phyloP scores from a whole-genome alignment of 2,888 invertebrate genomes.

The Drosophila putrida region DNA sequence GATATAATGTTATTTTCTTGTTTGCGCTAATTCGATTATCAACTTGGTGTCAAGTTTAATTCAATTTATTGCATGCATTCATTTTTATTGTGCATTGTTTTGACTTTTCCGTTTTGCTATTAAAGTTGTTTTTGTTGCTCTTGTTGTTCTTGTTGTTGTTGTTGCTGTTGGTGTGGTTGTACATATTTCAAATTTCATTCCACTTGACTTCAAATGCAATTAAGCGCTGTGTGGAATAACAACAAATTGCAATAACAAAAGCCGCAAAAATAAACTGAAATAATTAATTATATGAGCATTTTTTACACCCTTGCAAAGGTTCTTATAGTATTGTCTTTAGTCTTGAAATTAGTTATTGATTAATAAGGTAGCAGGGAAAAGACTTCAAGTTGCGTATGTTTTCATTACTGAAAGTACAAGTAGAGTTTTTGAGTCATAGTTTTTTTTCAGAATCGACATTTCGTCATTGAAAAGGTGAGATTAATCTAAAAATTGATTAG shows the following conservation, averaged over 20 bases:
- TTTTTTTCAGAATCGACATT: no score
- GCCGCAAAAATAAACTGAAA: neutral
- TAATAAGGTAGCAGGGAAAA: no score
- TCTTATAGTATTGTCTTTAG: neutral
- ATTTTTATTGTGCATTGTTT: constrained; percentile 35
- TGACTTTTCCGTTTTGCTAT: constrained; percentile 12
- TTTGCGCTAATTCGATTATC: constrained; percentile 30
- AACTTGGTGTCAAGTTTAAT: constrained; percentile 53
- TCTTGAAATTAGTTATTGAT: no score
- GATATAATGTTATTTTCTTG: neutral
- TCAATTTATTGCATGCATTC: constrained; percentile 57
- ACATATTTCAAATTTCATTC: constrained; percentile 43
- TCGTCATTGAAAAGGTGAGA: no score
- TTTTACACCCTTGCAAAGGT: neutral
- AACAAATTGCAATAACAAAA: constrained; percentile 4
- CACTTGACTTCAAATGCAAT: constrained; percentile 43
- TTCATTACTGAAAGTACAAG: no score
- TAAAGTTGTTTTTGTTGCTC: neutral
- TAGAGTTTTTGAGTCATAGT: no score
- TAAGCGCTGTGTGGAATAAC: constrained; percentile 18
- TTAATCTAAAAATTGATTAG: no score
- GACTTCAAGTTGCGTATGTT: no score
- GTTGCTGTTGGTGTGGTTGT: neutral
- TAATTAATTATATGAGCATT: neutral
- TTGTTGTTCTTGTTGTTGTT: constrained; percentile 4